Evolutionary conservation across 2,797 vertebrate genomes (phyloP).

Genomic region (Scyliorhinus canicula): DNA sequence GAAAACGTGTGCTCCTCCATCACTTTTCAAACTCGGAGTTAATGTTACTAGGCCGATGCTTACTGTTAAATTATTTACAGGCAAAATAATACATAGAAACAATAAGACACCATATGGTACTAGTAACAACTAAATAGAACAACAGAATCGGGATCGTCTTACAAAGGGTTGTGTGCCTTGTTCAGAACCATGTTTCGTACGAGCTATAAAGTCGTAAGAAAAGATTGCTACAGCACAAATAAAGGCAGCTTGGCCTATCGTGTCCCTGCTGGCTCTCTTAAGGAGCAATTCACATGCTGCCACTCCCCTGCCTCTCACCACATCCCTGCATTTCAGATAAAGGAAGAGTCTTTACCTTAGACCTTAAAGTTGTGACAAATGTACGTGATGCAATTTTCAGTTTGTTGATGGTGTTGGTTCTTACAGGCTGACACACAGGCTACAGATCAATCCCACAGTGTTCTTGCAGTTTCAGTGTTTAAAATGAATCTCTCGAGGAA

Average conservation of each 20-base stretch:
- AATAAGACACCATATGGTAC: neutral
- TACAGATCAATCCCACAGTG: neutral
- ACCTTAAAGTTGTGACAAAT: neutral
- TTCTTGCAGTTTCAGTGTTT: neutral
- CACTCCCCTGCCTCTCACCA: too few relatives aligned
- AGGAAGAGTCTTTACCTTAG: neutral
- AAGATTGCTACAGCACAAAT: neutral
- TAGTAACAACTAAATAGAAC: neutral
- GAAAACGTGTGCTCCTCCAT: neutral
- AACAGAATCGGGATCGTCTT: neutral
- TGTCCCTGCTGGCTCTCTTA: too few relatives aligned
- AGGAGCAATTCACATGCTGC: too few relatives aligned
- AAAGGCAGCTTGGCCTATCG: too few relatives aligned
- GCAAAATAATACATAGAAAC: neutral
- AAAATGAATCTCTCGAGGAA: neutral
- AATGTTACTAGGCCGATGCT: neutral
- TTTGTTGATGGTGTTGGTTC: neutral
- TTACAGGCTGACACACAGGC: neutral
- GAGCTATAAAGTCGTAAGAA: neutral
- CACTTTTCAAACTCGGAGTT: neutral
- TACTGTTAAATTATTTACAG: neutral
- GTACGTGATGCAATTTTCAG: neutral
- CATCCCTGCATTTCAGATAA: too few relatives aligned
- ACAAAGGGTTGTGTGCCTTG: neutral
- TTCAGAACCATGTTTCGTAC: neutral